Evolutionary conservation across 92 coral and sea anemone genomes (phyloP).

Genomic region (Anthopleura xanthogrammica): DNA sequence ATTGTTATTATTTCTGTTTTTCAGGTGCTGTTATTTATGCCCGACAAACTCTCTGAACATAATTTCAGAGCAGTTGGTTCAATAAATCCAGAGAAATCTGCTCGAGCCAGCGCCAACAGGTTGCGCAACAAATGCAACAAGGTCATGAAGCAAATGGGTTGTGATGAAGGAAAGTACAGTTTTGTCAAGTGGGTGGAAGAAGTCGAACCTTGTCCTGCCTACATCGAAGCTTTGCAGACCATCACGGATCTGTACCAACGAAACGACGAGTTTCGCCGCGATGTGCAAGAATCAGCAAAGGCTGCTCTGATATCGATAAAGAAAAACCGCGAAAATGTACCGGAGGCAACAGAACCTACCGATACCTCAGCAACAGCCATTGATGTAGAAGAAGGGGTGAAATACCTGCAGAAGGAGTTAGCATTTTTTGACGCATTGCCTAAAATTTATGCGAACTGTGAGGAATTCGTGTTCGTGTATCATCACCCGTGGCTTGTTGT

Average conservation of each 20-base stretch:
- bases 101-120: conserved; percentile 47
- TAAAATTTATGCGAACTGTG: conserved; percentile 38
- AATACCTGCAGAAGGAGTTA: conserved; percentile 69
- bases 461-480: conserved; percentile 48
- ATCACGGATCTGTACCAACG: conserved; percentile 56
- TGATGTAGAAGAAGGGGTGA: conserved; percentile 76
- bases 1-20: not conserved
- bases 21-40: conserved; percentile 63
- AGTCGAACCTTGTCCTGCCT: conserved; percentile 56
- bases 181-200: conserved; percentile 72
- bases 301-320: conserved; percentile 54
- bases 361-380: not conserved
- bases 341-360: not conserved
- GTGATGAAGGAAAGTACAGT: conserved; percentile 25
- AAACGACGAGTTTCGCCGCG: conserved; percentile 63
- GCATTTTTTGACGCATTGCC: conserved; percentile 70
- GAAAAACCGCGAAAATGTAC: conserved; percentile 46
- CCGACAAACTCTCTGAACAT: conserved; percentile 74
- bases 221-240: conserved; percentile 43
- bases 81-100: conserved; percentile 73
- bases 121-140: conserved; percentile 70
- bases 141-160: conserved; percentile 38
- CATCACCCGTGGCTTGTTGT: conserved; percentile 76
- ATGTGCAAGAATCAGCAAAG: conserved; percentile 51
- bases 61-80: conserved; percentile 75